Evolutionary conservation across 2,888 invertebrate genomes (phyloP).

Genomic region (Clusia tigrina): DNA sequence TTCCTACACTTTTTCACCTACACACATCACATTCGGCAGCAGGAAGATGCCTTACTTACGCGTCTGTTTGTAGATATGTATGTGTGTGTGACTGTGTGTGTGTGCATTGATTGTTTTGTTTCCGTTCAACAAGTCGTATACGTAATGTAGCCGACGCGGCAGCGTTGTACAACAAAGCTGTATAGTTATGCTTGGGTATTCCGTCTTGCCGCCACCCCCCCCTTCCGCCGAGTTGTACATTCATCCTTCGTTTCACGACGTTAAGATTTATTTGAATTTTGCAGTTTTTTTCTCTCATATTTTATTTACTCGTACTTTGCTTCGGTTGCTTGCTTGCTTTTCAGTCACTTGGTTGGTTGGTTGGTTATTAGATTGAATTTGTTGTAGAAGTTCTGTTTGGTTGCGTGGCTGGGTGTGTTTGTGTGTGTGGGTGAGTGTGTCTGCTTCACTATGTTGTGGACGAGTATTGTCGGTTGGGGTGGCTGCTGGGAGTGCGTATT

Average conservation of each 20-base stretch:
- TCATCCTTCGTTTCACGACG: slow-evolving; percentile 18
- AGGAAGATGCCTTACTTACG: neutral
- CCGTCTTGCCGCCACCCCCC: slow-evolving; percentile 19
- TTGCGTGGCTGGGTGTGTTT: neutral
- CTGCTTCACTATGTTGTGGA: neutral
- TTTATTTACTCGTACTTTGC: slow-evolving; percentile 15
- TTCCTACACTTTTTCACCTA: no score
- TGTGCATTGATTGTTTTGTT: slow-evolving; percentile 2
- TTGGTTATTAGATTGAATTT: slow-evolving; percentile 13
- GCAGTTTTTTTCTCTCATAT: slow-evolving; percentile 25
- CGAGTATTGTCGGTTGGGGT: neutral
- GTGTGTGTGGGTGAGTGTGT: slow-evolving; percentile 6
- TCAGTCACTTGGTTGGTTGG: neutral
- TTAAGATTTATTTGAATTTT: slow-evolving; percentile 45
- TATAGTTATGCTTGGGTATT: neutral
- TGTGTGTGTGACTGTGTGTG: neutral
- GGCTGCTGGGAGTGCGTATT: neutral
- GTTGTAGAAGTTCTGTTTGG: slow-evolving; percentile 9
- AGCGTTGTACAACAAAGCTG: neutral
- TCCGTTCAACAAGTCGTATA: slow-evolving; percentile 42
- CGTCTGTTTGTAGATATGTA: neutral
- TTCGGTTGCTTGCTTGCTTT: slow-evolving; percentile 12
- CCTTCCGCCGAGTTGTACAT: slow-evolving; percentile 3
- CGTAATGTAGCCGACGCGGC: slow-evolving; percentile 38
- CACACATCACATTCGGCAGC: no score